Evolutionary conservation across 2,888 invertebrate species (phyloP), one percentile per base, ranked within the genome.

Genomic region (Calliopum simillimum): DNA sequence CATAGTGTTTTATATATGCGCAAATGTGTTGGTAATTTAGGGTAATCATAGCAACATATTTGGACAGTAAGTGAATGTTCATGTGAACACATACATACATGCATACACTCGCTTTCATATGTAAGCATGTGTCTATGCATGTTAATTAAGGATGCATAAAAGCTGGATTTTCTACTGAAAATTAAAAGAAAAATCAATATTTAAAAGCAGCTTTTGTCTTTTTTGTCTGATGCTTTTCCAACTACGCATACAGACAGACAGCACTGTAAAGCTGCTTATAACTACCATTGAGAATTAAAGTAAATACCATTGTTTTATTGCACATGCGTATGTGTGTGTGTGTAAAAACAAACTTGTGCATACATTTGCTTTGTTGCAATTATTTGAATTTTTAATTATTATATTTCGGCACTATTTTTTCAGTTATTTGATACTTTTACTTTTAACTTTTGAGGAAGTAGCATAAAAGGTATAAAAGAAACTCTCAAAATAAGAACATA

Each of bases 321-420:
- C 47, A 33, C n/a, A 62, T 33, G 33, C 16, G 5, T 23, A 16
- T 33, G 53, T 23, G 19, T 33, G 14, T 43, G 16, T 41, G 56
- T 56, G 21, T 59, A 3, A 33, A n/a, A 58, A 43, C 49, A 67
- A 47, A 47, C 53, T 55, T 70, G 53, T 59, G 33, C n/a, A n/a
- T n/a, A n/a, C n/a, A n/a, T n/a, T 67, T 19, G 21, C 46, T 11
- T 55, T 65, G 64, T 11, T 64, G 58, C 61, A 71, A 68, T n/a
- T n/a, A n/a, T n/a, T n/a, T n/a, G n/a, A n/a, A n/a, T 58, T 51
- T 68, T 68, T 67, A 65, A 71, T 65, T 44, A 73, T 73, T 71
- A 73, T 71, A 71, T 71, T 69, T 65, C n/a, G 56, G 71, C 70
- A 68, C n/a, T n/a, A n/a, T n/a, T n/a, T n/a, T n/a, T n/a, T n/a